Conservation (phyloP, 2,797 vertebrate genomes). For the Rhinella marina region DNA sequence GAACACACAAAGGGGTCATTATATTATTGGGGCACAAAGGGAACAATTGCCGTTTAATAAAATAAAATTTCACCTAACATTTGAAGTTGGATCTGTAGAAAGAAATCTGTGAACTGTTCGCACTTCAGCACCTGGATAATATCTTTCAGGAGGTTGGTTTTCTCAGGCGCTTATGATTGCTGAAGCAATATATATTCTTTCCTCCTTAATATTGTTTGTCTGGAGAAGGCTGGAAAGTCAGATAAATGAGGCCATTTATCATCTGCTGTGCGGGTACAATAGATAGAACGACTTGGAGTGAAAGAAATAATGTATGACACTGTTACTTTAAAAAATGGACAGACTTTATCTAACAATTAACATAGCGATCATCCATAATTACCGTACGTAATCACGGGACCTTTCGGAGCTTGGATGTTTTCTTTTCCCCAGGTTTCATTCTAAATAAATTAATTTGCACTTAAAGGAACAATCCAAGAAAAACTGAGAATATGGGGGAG, state of each 20-base stretch:
- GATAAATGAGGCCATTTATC: conserved; percentile 32
- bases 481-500: neutral
- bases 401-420: neutral
- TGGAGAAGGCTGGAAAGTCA: neutral
- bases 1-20: too few relatives aligned
- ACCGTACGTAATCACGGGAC: neutral
- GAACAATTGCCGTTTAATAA: too few relatives aligned
- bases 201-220: conserved; percentile 36
- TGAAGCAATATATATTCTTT: conserved; percentile 33
- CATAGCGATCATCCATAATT: conserved; percentile 19
- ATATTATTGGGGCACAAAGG: too few relatives aligned
- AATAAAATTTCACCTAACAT: neutral
- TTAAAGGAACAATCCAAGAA: neutral
- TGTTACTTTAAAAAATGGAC: conserved; percentile 37
- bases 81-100: neutral
- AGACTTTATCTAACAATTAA: conserved; percentile 41
- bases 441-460: neutral
- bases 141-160: conserved; percentile 19
- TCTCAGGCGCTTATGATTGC: conserved; percentile 3
- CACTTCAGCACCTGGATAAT: conserved; percentile 20
- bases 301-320: neutral
- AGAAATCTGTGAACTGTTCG: neutral
- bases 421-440: neutral
- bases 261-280: conserved; percentile 29
- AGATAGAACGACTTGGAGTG: neutral